Evolutionary conservation across 2,113 vertebrate species (phyloP), one percentile per base, ranked within the genome.

Genomic region (Festucalex cinctus): DNA sequence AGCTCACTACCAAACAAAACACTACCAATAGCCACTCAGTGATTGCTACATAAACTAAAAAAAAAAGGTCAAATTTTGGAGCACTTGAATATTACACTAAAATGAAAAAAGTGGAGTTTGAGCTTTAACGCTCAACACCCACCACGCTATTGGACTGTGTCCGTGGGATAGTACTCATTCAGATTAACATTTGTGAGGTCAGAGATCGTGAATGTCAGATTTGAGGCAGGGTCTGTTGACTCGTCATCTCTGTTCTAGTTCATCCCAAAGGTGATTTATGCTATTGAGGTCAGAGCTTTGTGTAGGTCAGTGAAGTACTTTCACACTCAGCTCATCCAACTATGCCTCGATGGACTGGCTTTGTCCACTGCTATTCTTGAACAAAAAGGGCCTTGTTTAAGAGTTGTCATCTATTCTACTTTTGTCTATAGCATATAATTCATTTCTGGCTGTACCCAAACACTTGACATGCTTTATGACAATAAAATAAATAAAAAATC

Each of bases 201-300:
- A 57, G 26, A 6, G 24, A 56, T 57, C 24, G 6, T 6, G 32
- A 14, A 57, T 32, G 37, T 9, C 43, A 12, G 13, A 24, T 43
- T 1, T 17, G 22, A 24, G 12, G n/a, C 39, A 62, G 26, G 26
- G 26, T 14, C 6, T 28, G 24, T 14, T 57, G 24, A 14, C 59
- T 43, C 1, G 13, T 3, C 13, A 5, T 61, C 35, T 61, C 36
- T 39, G 19, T 41, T 61, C 12, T 22, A 43, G 37, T 17, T 62
- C 13, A 43, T 16, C 7, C 22, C 22, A 62, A 41, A 43, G 12
- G 12, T 62, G 36, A 43, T 62, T 62, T 37, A 8, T 26, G 22
- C n/a, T 14, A 62, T 62, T 62, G 37, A 43, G 36, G 59, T 61
- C n/a, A 56, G 53, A 10, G 53, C 53, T 56, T 26, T 56, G 53